Percentiles rank a stretch among this genome's conserved stretches.
Conservation (phyloP, 2,113 vertebrate genomes). For the Caloenas nicobarica region DNA sequence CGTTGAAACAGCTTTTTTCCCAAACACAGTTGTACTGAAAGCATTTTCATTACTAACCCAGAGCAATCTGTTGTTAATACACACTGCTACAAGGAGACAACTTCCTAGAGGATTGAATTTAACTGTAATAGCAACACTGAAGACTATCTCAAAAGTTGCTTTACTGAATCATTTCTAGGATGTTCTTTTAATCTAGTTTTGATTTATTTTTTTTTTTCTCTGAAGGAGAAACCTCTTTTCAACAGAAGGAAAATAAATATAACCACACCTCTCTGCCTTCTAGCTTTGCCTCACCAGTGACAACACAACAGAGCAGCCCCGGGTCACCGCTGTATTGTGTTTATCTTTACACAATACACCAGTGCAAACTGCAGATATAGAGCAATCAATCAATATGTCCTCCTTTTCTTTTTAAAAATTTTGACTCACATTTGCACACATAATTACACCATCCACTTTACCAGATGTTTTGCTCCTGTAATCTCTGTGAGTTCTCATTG, state of each 20-base stretch:
- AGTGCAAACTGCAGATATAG: accelerated
- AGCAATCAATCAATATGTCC: background rate
- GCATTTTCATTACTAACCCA: background rate
- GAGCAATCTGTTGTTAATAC: background rate
- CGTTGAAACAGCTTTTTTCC: background rate
- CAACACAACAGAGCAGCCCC: background rate
- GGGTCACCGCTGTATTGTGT: background rate
- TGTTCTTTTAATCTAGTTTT: background rate
- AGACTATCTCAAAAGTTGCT: background rate
- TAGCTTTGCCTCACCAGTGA: background rate
- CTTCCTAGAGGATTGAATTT: background rate
- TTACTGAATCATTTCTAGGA: background rate
- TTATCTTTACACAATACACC: background rate
- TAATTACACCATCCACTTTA: background rate
- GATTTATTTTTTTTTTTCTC: background rate
- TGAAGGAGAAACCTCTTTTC: background rate
- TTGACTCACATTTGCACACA: background rate
- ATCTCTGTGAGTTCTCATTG: background rate
- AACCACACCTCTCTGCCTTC: background rate
- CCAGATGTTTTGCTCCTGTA: background rate
- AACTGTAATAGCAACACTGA: background rate
- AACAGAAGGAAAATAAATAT: background rate
- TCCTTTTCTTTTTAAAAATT: background rate
- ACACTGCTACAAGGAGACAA: background rate
- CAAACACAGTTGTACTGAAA: background rate